These are phyloP conservation scores for Carassius carassius DNA, from an alignment of 2,113 vertebrate genomes.

Conservation along the genomic window DNA sequence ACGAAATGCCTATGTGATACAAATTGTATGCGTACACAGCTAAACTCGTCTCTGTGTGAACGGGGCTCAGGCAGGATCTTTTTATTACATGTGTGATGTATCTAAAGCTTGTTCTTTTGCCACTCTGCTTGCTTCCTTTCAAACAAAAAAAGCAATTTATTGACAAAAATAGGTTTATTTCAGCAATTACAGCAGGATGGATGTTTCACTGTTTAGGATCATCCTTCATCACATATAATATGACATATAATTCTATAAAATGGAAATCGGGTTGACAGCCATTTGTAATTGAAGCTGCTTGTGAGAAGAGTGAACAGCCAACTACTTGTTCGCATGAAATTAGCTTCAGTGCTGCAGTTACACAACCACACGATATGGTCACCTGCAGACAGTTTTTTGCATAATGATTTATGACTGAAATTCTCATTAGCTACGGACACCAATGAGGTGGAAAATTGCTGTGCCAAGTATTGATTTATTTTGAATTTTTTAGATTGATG, in stretches of 20 bases:
- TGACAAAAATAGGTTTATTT: background rate
- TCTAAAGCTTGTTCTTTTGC: background rate
- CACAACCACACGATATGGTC: conserved; percentile 16
- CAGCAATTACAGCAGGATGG: background rate
- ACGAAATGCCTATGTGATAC: too few relatives aligned
- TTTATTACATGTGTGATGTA: background rate
- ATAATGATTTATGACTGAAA: conserved; percentile 25
- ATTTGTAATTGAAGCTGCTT: conserved; percentile 36
- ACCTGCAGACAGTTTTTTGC: conserved; percentile 5
- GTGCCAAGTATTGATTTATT: background rate
- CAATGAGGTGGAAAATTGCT: conserved; percentile 31
- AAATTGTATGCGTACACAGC: too few relatives aligned
- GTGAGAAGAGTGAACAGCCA: background rate
- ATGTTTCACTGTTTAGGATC: background rate
- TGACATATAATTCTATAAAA: too few relatives aligned
- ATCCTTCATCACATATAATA: background rate
- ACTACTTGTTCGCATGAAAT: background rate
- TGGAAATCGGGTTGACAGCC: conserved; percentile 18
- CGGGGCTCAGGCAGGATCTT: too few relatives aligned
- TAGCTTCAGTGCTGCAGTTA: conserved; percentile 22
- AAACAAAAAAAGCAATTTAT: background rate
- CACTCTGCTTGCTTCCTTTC: background rate
- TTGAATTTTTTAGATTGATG: background rate
- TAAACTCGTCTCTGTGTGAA: too few relatives aligned
- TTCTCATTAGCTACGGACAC: background rate